Conservation (phyloP, 2,113 vertebrate genomes). For the Gila orcuttii region DNA sequence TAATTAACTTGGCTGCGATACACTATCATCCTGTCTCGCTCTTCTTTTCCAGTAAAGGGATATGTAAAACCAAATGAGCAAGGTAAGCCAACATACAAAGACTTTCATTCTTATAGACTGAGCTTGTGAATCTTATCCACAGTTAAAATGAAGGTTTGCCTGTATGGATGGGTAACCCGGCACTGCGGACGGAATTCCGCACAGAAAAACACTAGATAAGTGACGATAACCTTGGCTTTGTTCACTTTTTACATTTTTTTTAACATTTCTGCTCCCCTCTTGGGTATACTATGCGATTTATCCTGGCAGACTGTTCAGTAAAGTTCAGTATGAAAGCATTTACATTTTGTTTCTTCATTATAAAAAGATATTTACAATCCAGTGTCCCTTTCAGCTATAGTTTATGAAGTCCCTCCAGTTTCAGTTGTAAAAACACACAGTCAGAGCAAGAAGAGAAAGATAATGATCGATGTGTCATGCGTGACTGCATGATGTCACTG, state of each 20-base stretch:
- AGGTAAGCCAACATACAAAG: constrained; percentile 64
- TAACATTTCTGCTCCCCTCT: constrained; percentile 18
- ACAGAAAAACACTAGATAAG: constrained; percentile 25
- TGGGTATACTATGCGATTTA: constrained; percentile 19
- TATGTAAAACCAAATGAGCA: constrained; percentile 58
- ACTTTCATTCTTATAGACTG: constrained; percentile 65
- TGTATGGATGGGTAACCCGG: constrained; percentile 56
- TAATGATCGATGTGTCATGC: constrained; percentile 44
- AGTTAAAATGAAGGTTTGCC: constrained; percentile 59
- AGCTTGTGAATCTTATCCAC: constrained; percentile 59
- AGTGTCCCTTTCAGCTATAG: constrained; percentile 52
- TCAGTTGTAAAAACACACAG: constrained; percentile 58
- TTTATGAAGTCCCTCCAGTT: constrained; percentile 64
- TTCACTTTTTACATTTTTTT: constrained; percentile 25
- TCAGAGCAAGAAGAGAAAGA: constrained; percentile 39
- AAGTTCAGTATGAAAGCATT: constrained; percentile 23
- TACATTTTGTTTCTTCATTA: constrained; percentile 19
- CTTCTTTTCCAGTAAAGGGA: constrained; percentile 65
- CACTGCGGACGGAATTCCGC: constrained; percentile 44
- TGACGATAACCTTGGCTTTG: constrained; percentile 45
- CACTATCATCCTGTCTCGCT: constrained; percentile 47
- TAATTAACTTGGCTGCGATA: constrained; percentile 60
- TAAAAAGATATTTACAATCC: constrained; percentile 53
- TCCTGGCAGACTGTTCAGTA: constrained; percentile 5
- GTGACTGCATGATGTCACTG: constrained; percentile 52